Evolutionary conservation across 1,140 invertebrate genomes (phyloP).

Genomic region (Drosophila malerkotliana): DNA sequence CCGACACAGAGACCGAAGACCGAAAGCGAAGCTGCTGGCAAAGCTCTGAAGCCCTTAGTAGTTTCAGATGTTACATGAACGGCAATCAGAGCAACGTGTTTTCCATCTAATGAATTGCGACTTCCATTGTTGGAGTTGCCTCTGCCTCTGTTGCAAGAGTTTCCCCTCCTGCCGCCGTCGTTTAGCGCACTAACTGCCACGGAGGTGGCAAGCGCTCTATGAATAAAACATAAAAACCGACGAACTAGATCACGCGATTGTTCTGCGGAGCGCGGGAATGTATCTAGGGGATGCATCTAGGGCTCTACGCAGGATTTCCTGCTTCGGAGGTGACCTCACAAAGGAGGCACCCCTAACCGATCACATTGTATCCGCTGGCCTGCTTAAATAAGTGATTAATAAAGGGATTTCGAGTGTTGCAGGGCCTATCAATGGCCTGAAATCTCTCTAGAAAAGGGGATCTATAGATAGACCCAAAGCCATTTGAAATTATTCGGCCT

Average conservation of each 20-base stretch:
- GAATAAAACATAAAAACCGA: slow-evolving; percentile 43
- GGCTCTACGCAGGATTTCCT: slow-evolving; percentile 11
- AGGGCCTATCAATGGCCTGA: neutral
- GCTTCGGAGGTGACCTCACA: slow-evolving; percentile 21
- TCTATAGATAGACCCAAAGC: neutral
- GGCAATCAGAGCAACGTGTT: slow-evolving; percentile 63
- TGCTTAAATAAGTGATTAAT: slow-evolving; percentile 22
- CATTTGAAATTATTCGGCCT: neutral
- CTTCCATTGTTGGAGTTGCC: slow-evolving; percentile 28
- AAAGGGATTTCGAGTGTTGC: neutral
- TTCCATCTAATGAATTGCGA: slow-evolving; percentile 64
- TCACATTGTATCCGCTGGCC: neutral
- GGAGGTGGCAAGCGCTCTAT: slow-evolving; percentile 24
- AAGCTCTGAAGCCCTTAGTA: slow-evolving; percentile 41
- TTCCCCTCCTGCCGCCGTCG: slow-evolving; percentile 14
- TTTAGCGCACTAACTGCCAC: slow-evolving; percentile 46
- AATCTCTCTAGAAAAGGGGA: neutral
- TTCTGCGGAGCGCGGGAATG: slow-evolving; percentile 4
- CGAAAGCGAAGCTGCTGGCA: slow-evolving; percentile 31
- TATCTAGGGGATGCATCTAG: slow-evolving; percentile 17
- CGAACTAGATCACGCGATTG: slow-evolving; percentile 46
- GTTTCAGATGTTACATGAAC: slow-evolving; percentile 45
- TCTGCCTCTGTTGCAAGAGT: slow-evolving; percentile 7
- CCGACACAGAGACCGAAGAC: neutral
- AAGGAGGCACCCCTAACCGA: slow-evolving; percentile 12